phyloP scores from a whole-genome alignment of 1,140 invertebrate genomes.

The Drosophila funebris region DNA sequence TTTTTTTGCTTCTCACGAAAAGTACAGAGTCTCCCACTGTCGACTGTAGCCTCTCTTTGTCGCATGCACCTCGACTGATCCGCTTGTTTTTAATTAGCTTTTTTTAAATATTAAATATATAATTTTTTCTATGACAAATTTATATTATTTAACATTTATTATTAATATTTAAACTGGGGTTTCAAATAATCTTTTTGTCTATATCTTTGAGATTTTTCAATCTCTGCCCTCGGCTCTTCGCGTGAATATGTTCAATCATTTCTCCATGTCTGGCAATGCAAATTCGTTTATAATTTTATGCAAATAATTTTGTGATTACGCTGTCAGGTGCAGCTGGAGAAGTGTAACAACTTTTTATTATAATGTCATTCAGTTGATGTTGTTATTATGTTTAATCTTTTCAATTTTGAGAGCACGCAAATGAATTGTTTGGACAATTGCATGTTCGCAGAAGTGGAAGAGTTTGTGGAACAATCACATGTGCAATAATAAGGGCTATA shows the following conservation, averaged over 20 bases:
- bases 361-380: constrained; percentile 47
- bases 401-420: constrained; percentile 36
- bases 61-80: too few relatives aligned
- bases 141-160: too few relatives aligned
- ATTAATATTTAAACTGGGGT: too few relatives aligned
- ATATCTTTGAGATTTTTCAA: background rate
- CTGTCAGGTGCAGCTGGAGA: constrained; percentile 53
- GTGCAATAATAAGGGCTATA: background rate
- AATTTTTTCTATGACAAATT: too few relatives aligned
- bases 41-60: too few relatives aligned
- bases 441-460: constrained; percentile 29
- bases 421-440: constrained; percentile 56
- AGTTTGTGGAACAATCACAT: background rate
- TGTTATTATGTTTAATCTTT: constrained; percentile 64
- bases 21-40: too few relatives aligned
- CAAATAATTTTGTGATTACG: constrained; percentile 71
- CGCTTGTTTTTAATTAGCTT: too few relatives aligned
- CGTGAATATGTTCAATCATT: constrained; percentile 22
- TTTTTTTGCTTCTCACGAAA: too few relatives aligned
- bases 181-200: background rate
- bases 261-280: constrained; percentile 30
- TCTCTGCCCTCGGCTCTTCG: background rate
- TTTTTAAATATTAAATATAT: too few relatives aligned
- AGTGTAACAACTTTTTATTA: constrained; percentile 51
- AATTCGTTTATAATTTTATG: constrained; percentile 68